Base-by-base conservation (phyloP, 2,113 vertebrate genomes). In the Falcunculus frontatus region DNA sequence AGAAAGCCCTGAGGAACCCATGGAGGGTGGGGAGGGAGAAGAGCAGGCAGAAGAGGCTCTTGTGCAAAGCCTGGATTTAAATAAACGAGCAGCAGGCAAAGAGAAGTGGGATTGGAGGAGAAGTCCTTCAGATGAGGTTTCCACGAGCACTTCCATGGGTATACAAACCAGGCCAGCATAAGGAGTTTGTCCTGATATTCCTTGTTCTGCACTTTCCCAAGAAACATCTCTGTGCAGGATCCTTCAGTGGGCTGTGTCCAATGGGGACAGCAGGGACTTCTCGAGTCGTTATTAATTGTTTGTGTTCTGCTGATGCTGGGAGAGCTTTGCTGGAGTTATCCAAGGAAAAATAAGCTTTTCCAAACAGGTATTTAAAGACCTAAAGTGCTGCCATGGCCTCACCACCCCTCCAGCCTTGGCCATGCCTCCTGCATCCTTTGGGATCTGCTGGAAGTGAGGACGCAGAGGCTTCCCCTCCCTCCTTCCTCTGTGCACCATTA, bases 221-320 rank as follows among this genome's bases (percentile, higher is more conserved):
- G 42, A 87, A 89, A 47, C n/a, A 8, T 33, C 72, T 26, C 39
- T 20, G 42, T 52, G 60, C 7, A 50, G 25, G 52, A 47, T n/a
- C 39, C 57, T 85, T 41, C 74, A 27, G 25, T 6, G 0, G 37
- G 6, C 29, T n/a, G 78, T 23, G 60, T 18, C 37, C 44, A 19
- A 14, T 29, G 33, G 42, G 25, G 20, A 49, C 88, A 85, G 67
- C 70, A 72, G 47, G 27, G 64, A 29, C 46, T 56, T 59, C 10
- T 60, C 0, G 0, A 0, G 1, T 72, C 60, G 21, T 63, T 44
- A 11, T 6, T 49, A 25, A 63, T 39, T 50, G 33, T 55, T 84
- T 64, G 33, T 44, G 35, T 53, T 49, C 62, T 5, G 2, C 49
- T 56, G 75, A 13, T 79, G 69, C 64, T 50, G 21, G 68, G 27